Evolutionary conservation across 2,113 vertebrate species (phyloP), one percentile per base, ranked within the genome.

Genomic region (Gymnobelideus leadbeateri): DNA sequence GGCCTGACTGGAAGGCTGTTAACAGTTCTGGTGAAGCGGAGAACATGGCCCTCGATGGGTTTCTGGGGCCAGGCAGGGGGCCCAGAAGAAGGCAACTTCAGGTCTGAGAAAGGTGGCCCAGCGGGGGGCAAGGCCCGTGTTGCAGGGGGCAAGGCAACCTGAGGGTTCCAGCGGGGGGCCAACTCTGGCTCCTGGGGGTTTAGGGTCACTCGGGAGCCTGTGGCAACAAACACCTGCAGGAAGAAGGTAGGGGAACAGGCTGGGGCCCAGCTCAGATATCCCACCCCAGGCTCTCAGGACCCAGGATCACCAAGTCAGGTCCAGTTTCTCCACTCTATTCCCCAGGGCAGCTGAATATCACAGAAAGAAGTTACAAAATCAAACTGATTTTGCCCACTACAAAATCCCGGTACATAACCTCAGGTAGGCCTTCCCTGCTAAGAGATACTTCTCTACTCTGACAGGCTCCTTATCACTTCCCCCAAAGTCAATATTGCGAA

Each of bases 1-100:
- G 5, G 97, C 2, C 90, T 94, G 0, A 37, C 92, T 0, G 96
- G 98, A 0, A 98, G 68, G 0, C 98, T 98, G 96, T 98, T 98
- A 91, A 98, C 98, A 50, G 97, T 98, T 26, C 98, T 97, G 28
- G 98, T 97, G 97, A 98, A 98, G 0, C 98, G 90, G 37, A 93
- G 51, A 6, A 97, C 3, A 0, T 23, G 96, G 28, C 94, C 89
- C 0, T 96, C 96, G 16, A 95, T 93, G 0, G 0, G 97, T 0
- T 95, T 37, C 0, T 24, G 97, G 0, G 95, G 96, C 97, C 96
- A 97, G 89, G 96, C 97, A 10, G 98, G 94, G 61, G 92, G 0
- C 0, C 95, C 95, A 0, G 26, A 95, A 0, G 95, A 95, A 23
- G 96, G 90, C n/a, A 23, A 84, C 19, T 7, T 43, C n/a, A 43